Base-by-base conservation (phyloP, 2,888 invertebrate species). In the Patella pellucida region DNA sequence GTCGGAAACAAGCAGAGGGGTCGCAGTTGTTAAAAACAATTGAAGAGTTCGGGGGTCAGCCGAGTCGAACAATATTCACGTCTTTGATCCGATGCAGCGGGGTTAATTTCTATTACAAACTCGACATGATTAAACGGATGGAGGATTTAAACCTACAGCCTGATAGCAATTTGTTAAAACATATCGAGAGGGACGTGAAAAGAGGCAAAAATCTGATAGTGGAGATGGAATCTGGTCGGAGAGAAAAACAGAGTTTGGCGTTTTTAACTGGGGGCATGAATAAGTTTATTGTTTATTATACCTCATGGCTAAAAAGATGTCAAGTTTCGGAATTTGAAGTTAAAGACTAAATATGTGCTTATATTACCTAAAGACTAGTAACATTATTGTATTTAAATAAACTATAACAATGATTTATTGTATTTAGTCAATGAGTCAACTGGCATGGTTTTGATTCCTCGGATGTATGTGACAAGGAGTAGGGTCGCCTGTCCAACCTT, bases 41-140 rank as follows among this genome's bases (percentile, higher is more conserved):
- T 94, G 92, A 94, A 85, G 82, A 93, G 92, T 79, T 91, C 94
- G 95, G 85, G 91, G 95, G 89, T 27, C 77, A 78, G 62, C 89
- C 90, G 68, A 97, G 96, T 88, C 92, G 93, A 73, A 93, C 94
- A 90, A 95, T 97, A 79, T 90, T 96, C 71, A 95, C 95, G 16
- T 93, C 95, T 41, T 93, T 97, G 91, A 83, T 96, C 52, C 92
- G 92, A 16, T 93, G 94, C 85, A 88, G 89, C 5, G 90, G 92
- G 31, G 91, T 88, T 76, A 92, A 95, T 75, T 95, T 96, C 89
- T 88, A 90, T 0, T 96, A 95, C 89, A 92, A 96, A 31, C 88
- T 93, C 19, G 93, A 93, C 86, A 91, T 97, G 41, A 93, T 97
- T 93, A 92, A 95, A 83, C 91, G 93, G 68, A 93, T 94, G 78